Evolutionary conservation across 2,797 vertebrate genomes (phyloP), one percentile per base, ranked within the genome.

Genomic region (Spinus olivaceus): DNA sequence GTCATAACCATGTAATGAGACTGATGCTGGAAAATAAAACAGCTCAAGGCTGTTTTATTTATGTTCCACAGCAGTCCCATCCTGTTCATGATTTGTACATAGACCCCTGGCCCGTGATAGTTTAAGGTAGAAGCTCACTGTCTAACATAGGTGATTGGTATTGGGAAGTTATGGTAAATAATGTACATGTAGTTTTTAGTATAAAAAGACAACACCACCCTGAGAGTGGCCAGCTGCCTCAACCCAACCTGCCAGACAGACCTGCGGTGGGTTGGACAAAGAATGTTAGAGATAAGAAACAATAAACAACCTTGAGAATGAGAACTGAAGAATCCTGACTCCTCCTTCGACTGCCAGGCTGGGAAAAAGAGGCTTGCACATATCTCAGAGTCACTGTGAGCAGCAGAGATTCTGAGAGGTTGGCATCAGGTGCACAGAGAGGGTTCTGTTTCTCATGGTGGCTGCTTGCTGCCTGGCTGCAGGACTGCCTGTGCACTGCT

Each of bases 391-490:
- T n/a, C 32, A 14, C 51, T 54, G 18, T 53, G 51, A 54, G 32
- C 51, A 54, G 51, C 51, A 54, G 51, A 54, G 51, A 22, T 54
- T n/a, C 32, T n/a, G 51, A n/a, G 51, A n/a, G 20, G 19, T 0
- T 59, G 69, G 57, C n/a, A 78, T 76, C 69, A 76, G 63, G 22
- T 33, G 33, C 4, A 0, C 51, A 28, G 41, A 32, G 82, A 66
- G 19, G 39, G 41, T 32, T 88, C 35, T 94, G 14, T 49, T 90
- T 59, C 74, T 67, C 42, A 7, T 23, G 8, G 8, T 14, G 44
- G 19, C 32, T 0, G 0, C 49, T 73, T 56, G 7, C 39, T 88
- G 50, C 35, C n/a, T 83, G 0, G 0, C 20, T 24, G 11, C 30
- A 64, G 39, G 49, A 32, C 33, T 60, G 76, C 22, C 44, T 18